Evolutionary conservation across 2,888 invertebrate species (phyloP), one percentile per base, ranked within the genome.

Genomic region (Drosophila meridionalis): DNA sequence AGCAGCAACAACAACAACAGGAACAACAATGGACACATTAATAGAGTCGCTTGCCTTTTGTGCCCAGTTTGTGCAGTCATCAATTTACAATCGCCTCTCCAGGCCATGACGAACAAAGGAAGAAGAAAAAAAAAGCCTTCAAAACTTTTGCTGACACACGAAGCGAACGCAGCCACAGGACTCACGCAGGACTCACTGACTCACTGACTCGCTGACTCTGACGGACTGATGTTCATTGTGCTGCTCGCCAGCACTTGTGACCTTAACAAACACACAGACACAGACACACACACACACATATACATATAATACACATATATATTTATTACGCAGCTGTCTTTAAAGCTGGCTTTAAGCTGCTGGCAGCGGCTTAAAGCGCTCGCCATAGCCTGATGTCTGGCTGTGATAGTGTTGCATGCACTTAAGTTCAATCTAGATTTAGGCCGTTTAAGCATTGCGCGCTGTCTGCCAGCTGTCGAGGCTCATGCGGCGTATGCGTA

Each of bases 401-500:
- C 20, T 5, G 2, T 36, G 4, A 26, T 7, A 53, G 12, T 7
- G 11, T 12, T 36, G 7, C 26, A 7, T 26, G 3, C 26, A 6
- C 52, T 26, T 14, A 14, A 20, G 20, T 34, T 5, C 11, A 6
- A 34, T 8, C 9, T 9, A 34, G 34, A 34, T 5, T 34, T 6
- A 6, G 0, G 11, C 34, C n/a, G 6, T 14, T 30, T n/a, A 7
- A 11, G 34, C 34, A 2, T 7, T 4, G 4, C 12, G 30, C 20
- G 2, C 26, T 45, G 12, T 26, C 26, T 26, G 43, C 6, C 9
- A 43, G 11, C 4, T 42, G 38, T 14, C 34, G 28, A 26, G 56
- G 45, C 59, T 38, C 65, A 76, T 42, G 72, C 26, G 73, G 72
- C 84, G 72, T 68, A 83, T 82, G 69, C 65, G 82, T 76, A 76